These are phyloP conservation scores for Troides aeacus DNA, from an alignment of 2,888 invertebrate species.

Conservation along the genomic window DNA sequence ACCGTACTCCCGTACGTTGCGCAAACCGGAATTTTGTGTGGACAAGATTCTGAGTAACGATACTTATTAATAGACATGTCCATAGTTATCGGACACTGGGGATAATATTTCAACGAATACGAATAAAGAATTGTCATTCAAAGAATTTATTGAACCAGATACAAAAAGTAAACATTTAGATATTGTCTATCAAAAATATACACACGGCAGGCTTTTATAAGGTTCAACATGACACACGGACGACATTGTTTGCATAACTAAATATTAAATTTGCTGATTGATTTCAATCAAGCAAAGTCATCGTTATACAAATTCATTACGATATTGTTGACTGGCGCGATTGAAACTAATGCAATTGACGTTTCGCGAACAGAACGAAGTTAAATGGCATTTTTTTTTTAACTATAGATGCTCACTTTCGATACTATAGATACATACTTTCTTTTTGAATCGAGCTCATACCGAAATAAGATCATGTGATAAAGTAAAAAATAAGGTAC, in stretches of 20 bases:
- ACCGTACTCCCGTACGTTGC: too few species aligned
- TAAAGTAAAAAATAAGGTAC: too few species aligned
- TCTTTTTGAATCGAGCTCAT: too few species aligned
- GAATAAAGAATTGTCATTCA: not conserved
- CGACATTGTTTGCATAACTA: conserved; percentile 4
- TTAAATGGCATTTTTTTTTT: not conserved
- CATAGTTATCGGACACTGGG: not conserved
- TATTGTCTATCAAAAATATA: conserved; percentile 8
- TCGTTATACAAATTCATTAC: conserved; percentile 9
- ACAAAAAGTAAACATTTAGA: not conserved
- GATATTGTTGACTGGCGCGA: conserved; percentile 11
- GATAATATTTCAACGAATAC: conserved; percentile 5
- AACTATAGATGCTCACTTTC: too few species aligned
- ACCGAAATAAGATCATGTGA: too few species aligned
- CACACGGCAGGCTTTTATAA: conserved; percentile 1
- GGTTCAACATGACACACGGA: not conserved
- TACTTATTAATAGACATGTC: not conserved
- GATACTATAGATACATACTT: too few species aligned
- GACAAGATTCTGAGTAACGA: not conserved
- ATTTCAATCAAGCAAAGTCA: conserved; percentile 24
- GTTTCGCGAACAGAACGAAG: not conserved
- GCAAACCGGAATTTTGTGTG: too few species aligned
- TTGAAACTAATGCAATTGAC: conserved; percentile 3
- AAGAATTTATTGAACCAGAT: not conserved
- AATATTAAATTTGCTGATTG: conserved; percentile 31